Evolutionary conservation across 2,888 invertebrate species (phyloP).

Genomic region (Ashinkailepas kermadecensis): DNA sequence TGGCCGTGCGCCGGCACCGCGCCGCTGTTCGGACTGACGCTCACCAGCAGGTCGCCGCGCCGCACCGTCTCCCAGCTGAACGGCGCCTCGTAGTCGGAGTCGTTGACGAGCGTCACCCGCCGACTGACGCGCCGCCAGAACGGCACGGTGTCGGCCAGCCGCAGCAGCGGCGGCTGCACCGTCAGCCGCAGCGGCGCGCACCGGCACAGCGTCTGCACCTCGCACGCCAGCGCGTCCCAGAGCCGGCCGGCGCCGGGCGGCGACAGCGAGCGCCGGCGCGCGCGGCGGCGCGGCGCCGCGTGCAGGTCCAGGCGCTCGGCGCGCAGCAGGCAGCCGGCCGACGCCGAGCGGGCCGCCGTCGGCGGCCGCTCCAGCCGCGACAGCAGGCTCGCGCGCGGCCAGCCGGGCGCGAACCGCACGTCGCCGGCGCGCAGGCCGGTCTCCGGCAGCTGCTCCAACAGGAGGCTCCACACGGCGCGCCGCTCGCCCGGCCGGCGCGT

Average conservation of each 20-base stretch:
- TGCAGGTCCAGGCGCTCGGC: not conserved
- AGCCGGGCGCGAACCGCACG: slow-evolving; percentile 32
- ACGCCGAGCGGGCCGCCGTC: not conserved
- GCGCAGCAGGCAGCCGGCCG: not conserved
- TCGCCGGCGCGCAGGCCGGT: not conserved
- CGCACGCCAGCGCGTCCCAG: not conserved
- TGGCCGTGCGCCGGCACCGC: slow-evolving; percentile 50
- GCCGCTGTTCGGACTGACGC: slow-evolving; percentile 48
- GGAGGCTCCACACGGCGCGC: slow-evolving; percentile 40
- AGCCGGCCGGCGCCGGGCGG: not conserved
- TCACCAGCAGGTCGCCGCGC: slow-evolving; percentile 50
- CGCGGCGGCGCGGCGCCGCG: not conserved
- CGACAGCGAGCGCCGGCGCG: not conserved
- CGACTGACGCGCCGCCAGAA: not conserved
- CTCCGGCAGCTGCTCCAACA: not conserved
- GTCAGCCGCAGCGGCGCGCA: slow-evolving; percentile 7
- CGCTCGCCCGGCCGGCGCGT: slow-evolving; percentile 47
- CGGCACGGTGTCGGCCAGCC: slow-evolving; percentile 5
- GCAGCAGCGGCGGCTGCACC: slow-evolving; percentile 12
- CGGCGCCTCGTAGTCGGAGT: slow-evolving; percentile 10
- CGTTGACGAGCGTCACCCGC: not conserved
- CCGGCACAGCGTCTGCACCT: slow-evolving; percentile 15
- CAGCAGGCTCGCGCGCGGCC: slow-evolving; percentile 39
- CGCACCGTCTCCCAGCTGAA: not conserved
- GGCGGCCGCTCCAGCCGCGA: slow-evolving; percentile 10